Conservation (phyloP, 2,797 vertebrate genomes). For the Mareca strepera region DNA sequence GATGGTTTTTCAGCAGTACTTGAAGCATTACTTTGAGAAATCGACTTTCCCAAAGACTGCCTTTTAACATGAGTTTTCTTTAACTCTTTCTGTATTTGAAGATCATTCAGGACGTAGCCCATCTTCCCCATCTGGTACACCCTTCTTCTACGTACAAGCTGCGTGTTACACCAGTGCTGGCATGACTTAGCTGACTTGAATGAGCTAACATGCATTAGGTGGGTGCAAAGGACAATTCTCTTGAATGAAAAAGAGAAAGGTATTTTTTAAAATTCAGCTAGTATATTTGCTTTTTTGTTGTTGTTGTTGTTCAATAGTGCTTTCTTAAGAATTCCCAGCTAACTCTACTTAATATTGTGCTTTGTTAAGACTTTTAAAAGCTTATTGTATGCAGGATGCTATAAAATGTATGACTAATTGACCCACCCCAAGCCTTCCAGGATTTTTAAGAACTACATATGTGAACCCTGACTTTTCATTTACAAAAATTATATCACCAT, state of each 20-base stretch:
- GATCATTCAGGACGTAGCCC: not conserved
- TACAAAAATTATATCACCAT: constrained; percentile 37
- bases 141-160: not conserved
- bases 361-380: not conserved
- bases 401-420: constrained; percentile 58
- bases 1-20: not conserved
- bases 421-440: constrained; percentile 32
- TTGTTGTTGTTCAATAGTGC: not conserved
- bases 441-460: constrained; percentile 40
- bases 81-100: not conserved
- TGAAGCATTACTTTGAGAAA: not conserved
- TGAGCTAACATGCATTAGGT: fast-evolving
- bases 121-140: not conserved
- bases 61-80: not conserved
- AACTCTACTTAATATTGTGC: not conserved
- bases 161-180: fast-evolving
- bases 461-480: constrained; percentile 41
- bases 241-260: not conserved
- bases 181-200: fast-evolving
- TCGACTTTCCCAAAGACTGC: not conserved
- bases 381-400: not conserved
- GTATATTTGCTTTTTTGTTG: not conserved
- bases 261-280: not conserved
- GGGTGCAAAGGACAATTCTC: not conserved
- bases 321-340: not conserved